A percentile compares a stretch with the other conserved stretches of the same genome.
Conservation (phyloP, 2,797 vertebrate species). For the Hippocampus kuda region DNA sequence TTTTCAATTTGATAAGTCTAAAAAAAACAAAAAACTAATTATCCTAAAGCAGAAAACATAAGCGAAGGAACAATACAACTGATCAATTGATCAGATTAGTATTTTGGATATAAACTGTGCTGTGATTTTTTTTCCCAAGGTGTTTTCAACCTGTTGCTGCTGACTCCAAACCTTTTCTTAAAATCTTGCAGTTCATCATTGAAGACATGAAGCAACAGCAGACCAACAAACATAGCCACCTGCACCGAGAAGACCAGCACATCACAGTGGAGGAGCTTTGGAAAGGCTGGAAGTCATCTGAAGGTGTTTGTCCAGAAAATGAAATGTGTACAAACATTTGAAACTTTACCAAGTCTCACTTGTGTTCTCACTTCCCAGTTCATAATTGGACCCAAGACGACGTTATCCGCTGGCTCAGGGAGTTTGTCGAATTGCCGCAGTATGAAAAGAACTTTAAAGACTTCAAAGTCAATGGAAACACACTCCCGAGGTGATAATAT, state of each 20-base stretch:
- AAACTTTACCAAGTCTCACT: slow-evolving; percentile 5
- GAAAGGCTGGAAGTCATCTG: slow-evolving; percentile 91
- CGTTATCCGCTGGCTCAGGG: slow-evolving; percentile 85
- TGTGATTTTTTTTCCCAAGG: neutral
- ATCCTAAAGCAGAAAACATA: too few species aligned
- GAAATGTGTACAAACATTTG: slow-evolving; percentile 1
- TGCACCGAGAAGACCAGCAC: slow-evolving; percentile 96
- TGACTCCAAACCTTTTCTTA: neutral
- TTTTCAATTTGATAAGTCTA: too few species aligned
- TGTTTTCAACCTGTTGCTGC: neutral
- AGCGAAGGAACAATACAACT: neutral
- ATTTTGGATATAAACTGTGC: neutral
- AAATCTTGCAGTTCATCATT: slow-evolving; percentile 77
- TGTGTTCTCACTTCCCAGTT: slow-evolving; percentile 60
- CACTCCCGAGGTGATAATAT: slow-evolving; percentile 80
- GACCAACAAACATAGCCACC: slow-evolving; percentile 87
- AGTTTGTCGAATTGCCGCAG: slow-evolving; percentile 97
- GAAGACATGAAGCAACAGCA: slow-evolving; percentile 94
- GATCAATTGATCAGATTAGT: neutral
- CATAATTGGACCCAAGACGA: slow-evolving; percentile 98
- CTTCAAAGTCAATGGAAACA: slow-evolving; percentile 88
- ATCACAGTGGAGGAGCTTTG: slow-evolving; percentile 96
- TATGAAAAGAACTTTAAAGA: slow-evolving; percentile 94
- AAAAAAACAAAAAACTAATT: too few species aligned
- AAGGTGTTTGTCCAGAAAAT: slow-evolving; percentile 66